Conservation (phyloP, 2,797 vertebrate genomes). For the Psittacula derbiana region DNA sequence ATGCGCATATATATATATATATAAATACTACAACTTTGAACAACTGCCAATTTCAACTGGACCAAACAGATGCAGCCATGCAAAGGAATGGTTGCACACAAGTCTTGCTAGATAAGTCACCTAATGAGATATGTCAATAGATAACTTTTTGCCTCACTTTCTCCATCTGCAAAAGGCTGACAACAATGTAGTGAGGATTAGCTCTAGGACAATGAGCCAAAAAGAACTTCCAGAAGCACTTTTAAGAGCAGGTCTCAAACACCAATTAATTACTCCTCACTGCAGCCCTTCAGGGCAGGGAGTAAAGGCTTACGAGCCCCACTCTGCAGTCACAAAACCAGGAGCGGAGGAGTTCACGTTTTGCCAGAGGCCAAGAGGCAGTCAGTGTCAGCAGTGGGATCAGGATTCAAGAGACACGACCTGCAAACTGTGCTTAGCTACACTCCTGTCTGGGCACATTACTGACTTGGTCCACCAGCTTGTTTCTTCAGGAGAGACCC, state of each 20-base stretch:
- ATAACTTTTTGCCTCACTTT: neutral
- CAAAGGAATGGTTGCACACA: neutral
- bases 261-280: neutral
- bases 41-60: neutral
- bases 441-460: neutral
- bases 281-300: neutral
- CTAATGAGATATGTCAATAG: neutral
- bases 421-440: neutral
- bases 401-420: neutral
- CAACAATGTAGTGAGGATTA: neutral
- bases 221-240: constrained; percentile 15
- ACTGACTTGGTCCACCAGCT: neutral
- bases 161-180: neutral
- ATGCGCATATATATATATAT: neutral
- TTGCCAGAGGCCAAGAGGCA: neutral
- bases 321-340: neutral
- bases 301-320: neutral
- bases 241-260: neutral
- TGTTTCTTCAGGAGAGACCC: neutral
- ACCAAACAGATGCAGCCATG: neutral
- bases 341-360: neutral
- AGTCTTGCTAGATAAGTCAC: neutral
- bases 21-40: neutral
- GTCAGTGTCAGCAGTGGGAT: neutral
- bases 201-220: neutral